Evolutionary conservation across 2,797 vertebrate genomes (phyloP).

Genomic region (Enteromius anoplus): DNA sequence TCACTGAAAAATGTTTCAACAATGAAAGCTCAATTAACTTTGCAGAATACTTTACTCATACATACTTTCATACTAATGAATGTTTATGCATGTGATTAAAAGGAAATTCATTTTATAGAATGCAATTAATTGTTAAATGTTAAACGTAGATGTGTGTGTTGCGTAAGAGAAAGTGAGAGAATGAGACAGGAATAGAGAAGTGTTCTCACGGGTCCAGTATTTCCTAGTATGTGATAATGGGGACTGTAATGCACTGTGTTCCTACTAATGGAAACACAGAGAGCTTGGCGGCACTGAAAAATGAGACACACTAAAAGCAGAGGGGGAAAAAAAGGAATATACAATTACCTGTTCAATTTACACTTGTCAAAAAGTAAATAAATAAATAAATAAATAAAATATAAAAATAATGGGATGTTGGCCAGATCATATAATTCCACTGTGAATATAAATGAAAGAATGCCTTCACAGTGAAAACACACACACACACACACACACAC

Average conservation of each 20-base stretch:
- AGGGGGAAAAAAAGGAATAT: slow-evolving; percentile 42
- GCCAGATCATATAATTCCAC: slow-evolving; percentile 56
- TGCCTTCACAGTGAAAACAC: slow-evolving; percentile 33
- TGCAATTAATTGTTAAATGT: background rate
- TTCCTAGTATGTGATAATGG: slow-evolving; percentile 56
- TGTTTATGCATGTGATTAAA: background rate
- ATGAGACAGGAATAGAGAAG: slow-evolving; percentile 11
- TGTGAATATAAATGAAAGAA: slow-evolving; percentile 58
- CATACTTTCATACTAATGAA: background rate
- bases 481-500: no score
- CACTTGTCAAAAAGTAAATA: slow-evolving; percentile 41
- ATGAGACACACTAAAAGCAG: slow-evolving; percentile 47
- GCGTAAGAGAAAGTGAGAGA: background rate
- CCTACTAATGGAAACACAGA: slow-evolving; percentile 60
- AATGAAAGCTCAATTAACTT: background rate
- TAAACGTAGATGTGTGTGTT: slow-evolving; percentile 27
- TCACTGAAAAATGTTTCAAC: background rate
- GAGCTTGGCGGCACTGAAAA: slow-evolving; percentile 50
- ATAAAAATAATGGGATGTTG: slow-evolving; percentile 23
- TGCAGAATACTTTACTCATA: background rate
- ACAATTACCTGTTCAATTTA: slow-evolving; percentile 59
- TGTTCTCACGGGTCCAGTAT: slow-evolving; percentile 25
- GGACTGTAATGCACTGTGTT: slow-evolving; percentile 54
- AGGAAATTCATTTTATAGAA: background rate
- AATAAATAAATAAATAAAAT: slow-evolving; percentile 18